phyloP scores from a whole-genome alignment of 2,113 vertebrate species.

The Tapirus terrestris region DNA sequence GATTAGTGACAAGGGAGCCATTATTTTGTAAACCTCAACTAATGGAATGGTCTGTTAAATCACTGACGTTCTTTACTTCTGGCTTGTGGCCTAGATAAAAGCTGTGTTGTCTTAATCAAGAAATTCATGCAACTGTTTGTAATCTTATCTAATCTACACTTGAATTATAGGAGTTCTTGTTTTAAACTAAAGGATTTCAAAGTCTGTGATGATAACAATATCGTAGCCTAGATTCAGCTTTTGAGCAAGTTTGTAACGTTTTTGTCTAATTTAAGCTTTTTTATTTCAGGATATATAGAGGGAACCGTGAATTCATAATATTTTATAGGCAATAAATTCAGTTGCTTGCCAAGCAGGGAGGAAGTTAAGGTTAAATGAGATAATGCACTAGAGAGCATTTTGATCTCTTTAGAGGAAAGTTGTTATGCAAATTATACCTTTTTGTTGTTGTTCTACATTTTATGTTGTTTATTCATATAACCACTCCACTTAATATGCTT shows the following conservation, averaged over 20 bases:
- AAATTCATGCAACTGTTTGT: background rate
- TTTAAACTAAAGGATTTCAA: background rate
- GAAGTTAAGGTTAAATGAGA: constrained; percentile 31
- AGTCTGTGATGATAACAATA: background rate
- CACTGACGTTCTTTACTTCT: background rate
- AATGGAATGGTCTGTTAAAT: background rate
- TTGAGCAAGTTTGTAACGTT: background rate
- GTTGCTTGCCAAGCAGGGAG: background rate
- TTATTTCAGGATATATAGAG: background rate
- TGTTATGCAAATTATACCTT: background rate
- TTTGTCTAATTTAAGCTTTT: background rate
- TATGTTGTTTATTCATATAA: background rate
- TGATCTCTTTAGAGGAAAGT: background rate
- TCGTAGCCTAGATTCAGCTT: background rate
- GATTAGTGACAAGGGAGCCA: background rate
- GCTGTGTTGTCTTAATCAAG: background rate
- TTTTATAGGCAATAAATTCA: background rate
- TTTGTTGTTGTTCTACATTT: background rate
- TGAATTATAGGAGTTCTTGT: background rate
- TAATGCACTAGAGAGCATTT: background rate
- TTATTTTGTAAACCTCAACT: background rate
- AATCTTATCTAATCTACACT: background rate
- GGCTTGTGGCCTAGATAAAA: background rate
- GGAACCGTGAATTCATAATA: background rate
- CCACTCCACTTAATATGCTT: background rate